Evolutionary conservation across 2,113 vertebrate species (phyloP).

Genomic region (Gnathonemus echidnorhynchus): DNA sequence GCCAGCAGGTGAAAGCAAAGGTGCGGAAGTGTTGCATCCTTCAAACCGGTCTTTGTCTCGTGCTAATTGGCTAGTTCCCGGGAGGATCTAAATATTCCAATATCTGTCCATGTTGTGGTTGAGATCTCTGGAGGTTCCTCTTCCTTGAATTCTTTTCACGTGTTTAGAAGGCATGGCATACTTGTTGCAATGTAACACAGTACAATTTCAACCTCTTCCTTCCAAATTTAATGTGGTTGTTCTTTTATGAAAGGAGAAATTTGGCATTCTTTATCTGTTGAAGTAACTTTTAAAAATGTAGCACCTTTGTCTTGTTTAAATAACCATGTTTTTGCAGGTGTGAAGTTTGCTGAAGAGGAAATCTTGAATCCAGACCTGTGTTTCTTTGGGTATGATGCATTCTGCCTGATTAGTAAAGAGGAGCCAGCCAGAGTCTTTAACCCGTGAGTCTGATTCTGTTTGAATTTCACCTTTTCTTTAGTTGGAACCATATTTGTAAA

Average conservation of each 20-base stretch:
- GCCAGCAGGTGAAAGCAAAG: slow-evolving; percentile 38
- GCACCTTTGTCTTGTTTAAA: neutral
- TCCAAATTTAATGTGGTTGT: neutral
- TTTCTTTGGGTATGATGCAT: slow-evolving; percentile 54
- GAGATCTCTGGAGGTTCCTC: neutral
- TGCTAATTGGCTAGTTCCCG: neutral
- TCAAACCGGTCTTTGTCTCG: neutral
- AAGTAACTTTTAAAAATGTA: neutral
- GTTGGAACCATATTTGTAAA: neutral
- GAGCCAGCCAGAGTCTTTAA: slow-evolving; percentile 55
- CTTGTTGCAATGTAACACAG: neutral
- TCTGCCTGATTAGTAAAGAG: slow-evolving; percentile 49
- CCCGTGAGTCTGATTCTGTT: slow-evolving; percentile 48
- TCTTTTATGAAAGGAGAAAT: neutral
- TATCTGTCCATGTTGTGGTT: neutral
- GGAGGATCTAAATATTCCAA: neutral
- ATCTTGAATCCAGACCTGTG: slow-evolving; percentile 58
- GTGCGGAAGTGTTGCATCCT: slow-evolving; percentile 21
- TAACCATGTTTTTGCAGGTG: slow-evolving; percentile 35
- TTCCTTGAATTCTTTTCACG: neutral
- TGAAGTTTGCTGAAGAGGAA: slow-evolving; percentile 29
- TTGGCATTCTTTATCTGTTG: neutral
- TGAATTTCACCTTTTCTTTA: neutral
- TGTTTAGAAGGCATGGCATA: neutral
- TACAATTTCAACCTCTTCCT: neutral